Evolutionary conservation across 2,113 vertebrate genomes (phyloP).

Genomic region (Sinocyclocheilus anshuiensis): DNA sequence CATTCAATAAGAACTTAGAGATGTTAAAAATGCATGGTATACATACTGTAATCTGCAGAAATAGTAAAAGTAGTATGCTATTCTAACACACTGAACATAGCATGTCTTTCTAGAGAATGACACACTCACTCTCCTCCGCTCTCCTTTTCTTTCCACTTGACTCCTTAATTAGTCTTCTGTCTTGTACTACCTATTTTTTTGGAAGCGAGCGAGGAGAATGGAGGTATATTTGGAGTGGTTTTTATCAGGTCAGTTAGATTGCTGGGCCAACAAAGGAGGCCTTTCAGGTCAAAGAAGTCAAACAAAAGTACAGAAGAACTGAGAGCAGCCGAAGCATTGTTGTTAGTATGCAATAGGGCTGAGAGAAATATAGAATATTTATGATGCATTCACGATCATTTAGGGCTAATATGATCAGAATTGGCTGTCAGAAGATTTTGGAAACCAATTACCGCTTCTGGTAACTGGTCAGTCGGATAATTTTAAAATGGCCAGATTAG

Average conservation of each 20-base stretch:
- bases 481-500: not conserved
- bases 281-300: slow-evolving; percentile 5
- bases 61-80: no score
- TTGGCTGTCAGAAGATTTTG: not conserved
- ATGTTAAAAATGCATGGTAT: no score
- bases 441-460: not conserved
- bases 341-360: not conserved
- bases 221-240: not conserved
- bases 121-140: slow-evolving; percentile 11
- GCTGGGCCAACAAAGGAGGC: slow-evolving; percentile 12
- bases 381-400: slow-evolving; percentile 2
- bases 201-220: not conserved
- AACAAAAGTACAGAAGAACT: slow-evolving; percentile 15
- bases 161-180: slow-evolving; percentile 43
- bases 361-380: not conserved
- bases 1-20: not conserved
- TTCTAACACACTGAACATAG: not conserved
- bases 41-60: not conserved
- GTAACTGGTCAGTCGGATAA: not conserved
- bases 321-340: not conserved
- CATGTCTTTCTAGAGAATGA: slow-evolving; percentile 30
- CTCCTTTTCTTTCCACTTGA: slow-evolving; percentile 14
- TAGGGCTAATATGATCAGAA: not conserved
- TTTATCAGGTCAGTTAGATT: not conserved
- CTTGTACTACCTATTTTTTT: slow-evolving; percentile 35